Evolutionary conservation across 2,888 invertebrate species (phyloP).

Genomic region (Drosophila greeni): DNA sequence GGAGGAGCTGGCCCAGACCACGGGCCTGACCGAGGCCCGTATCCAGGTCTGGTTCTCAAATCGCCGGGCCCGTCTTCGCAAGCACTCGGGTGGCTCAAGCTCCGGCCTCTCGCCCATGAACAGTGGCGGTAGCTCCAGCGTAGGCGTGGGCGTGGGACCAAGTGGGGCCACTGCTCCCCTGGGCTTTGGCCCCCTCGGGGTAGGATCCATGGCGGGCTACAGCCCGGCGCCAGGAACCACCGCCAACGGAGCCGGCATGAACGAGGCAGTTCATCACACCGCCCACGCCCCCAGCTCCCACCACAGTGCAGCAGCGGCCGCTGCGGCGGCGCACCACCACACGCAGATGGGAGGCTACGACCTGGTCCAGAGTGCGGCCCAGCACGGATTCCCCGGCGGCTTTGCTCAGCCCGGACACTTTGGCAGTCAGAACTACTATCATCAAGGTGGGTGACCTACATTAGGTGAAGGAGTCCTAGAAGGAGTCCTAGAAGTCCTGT

Average conservation of each 20-base stretch:
- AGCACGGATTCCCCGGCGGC: conserved; percentile 76
- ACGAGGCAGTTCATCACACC: conserved; percentile 71
- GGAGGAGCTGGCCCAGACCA: conserved; percentile 93
- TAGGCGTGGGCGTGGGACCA: conserved; percentile 48
- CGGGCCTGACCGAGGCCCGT: conserved; percentile 92
- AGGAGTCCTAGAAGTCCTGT: not conserved
- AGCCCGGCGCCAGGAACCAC: conserved; percentile 76
- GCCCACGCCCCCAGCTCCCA: conserved; percentile 72
- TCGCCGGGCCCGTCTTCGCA: conserved; percentile 93
- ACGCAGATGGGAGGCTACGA: conserved; percentile 77
- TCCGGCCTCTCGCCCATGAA: conserved; percentile 73
- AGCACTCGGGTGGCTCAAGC: conserved; percentile 82
- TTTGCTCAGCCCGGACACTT: conserved; percentile 78
- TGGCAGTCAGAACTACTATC: conserved; percentile 78
- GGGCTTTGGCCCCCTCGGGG: conserved; percentile 75
- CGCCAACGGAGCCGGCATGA: conserved; percentile 68
- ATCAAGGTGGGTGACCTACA: conserved; percentile 74
- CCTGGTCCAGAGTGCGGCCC: conserved; percentile 76
- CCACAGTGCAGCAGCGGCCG: conserved; percentile 70
- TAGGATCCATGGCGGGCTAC: conserved; percentile 78
- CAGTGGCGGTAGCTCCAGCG: conserved; percentile 42
- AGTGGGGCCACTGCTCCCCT: conserved; percentile 64
- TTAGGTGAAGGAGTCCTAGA: not conserved
- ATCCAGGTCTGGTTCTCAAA: conserved; percentile 99
- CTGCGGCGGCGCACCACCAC: conserved; percentile 76